Conservation (phyloP, 2,888 invertebrate species). For the Campoplex nolae region DNA sequence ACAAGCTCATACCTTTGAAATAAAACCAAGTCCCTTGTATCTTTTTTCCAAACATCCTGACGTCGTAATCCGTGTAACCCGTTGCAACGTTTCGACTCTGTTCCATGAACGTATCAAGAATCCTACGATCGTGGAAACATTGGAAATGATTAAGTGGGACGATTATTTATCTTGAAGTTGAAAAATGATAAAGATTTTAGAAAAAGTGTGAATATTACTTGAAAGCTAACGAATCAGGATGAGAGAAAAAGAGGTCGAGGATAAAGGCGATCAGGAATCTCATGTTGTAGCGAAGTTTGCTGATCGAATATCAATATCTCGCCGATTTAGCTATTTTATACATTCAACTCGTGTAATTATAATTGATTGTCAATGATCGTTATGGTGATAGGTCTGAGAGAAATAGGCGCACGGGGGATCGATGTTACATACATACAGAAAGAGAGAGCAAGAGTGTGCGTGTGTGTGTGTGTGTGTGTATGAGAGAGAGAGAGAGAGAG, state of each 20-base stretch:
- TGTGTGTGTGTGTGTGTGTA: conserved; percentile 32
- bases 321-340: neutral
- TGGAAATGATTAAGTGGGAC: neutral
- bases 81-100: neutral
- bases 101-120: no score
- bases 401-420: conserved; percentile 13
- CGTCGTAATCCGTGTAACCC: neutral
- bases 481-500: conserved; percentile 38
- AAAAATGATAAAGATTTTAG: neutral
- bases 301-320: conserved; percentile 47
- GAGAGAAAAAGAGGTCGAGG: neutral
- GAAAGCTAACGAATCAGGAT: neutral
- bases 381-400: conserved; percentile 45
- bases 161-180: neutral
- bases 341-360: conserved; percentile 41
- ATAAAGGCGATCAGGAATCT: no score
- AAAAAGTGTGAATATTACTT: no score
- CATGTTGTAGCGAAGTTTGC: conserved; percentile 1
- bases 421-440: conserved; percentile 16
- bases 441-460: conserved; percentile 19
- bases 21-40: neutral
- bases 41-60: neutral
- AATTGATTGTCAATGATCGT: conserved; percentile 58
- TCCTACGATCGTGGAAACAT: neutral
- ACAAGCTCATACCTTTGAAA: neutral